Evolutionary conservation across 2,797 vertebrate species (phyloP), one percentile per base, ranked within the genome.

Genomic region (Lagodon rhomboides): DNA sequence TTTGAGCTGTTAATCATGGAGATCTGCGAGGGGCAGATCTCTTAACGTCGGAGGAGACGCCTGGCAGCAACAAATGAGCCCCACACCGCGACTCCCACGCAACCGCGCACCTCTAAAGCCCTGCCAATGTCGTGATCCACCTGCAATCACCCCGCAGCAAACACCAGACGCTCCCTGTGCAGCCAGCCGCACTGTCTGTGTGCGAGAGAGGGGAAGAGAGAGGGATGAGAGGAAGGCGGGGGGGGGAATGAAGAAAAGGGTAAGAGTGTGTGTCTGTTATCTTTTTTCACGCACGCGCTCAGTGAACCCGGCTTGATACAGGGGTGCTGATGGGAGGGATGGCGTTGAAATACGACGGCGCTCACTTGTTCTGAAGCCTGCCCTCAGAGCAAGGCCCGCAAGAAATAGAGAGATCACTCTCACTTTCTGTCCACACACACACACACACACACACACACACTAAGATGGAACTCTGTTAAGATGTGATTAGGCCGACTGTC

Each of bases 401-500:
- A 90, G 82, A 85, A 89, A 94, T 89, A 72, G 77, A 92, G 88
- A 90, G 85, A 93, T 92, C 91, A 91, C 82, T 84, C 85, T 86
- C 79, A 80, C 85, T 88, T 90, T 88, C 75, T 77, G 71, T 73
- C 77, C 17, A 79, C 12, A 61, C 60, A 71, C 72, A 58, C 55
- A 63, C 70, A 72, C 73, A 68, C 64, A 55, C 81, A 73, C 77
- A 80, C 68, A 84, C 27, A 82, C 63, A 75, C 80, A 79, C 67
- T 44, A 47, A 77, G 79, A 93, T 86, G 77, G 75, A 84, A 79
- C 87, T 91, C 86, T 89, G 89, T 91, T 94, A 91, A 92, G 89
- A 92, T 89, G 92, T 91, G 89, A 94, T 94, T 92, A 93, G 91
- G 85, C 87, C 60, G 85, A 85, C 88, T 94, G 94, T 94, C 94